Evolutionary conservation across 2,797 vertebrate species (phyloP).

Genomic region (Peromyscus attwateri): DNA sequence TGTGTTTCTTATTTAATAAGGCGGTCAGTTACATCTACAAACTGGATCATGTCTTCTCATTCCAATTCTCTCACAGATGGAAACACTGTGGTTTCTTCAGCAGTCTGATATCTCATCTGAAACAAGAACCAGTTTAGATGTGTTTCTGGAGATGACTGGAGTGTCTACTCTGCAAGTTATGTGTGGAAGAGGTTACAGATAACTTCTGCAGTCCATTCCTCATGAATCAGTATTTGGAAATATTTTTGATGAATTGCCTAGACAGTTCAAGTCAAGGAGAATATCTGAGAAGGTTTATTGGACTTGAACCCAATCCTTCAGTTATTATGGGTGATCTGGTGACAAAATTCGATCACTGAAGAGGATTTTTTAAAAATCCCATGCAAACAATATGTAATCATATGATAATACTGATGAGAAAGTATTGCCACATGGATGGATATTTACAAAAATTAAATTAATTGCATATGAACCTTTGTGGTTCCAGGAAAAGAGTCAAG

Average conservation of each 20-base stretch:
- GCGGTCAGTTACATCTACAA: too few relatives aligned
- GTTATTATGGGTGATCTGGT: background rate
- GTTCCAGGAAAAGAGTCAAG: background rate
- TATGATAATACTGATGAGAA: too few relatives aligned
- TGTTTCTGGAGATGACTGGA: background rate
- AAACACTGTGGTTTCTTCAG: background rate
- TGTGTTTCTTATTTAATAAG: too few relatives aligned
- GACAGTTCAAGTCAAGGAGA: background rate
- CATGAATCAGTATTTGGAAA: background rate
- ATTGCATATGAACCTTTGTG: too few relatives aligned
- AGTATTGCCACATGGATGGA: too few relatives aligned
- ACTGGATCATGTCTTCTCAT: too few relatives aligned
- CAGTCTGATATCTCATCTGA: background rate
- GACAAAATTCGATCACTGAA: too few relatives aligned
- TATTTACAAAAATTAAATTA: too few relatives aligned
- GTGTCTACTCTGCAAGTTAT: background rate
- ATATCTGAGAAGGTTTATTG: background rate
- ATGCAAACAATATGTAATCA: too few relatives aligned
- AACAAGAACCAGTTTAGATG: background rate
- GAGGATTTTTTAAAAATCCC: too few relatives aligned
- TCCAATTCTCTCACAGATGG: background rate
- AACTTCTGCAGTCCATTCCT: background rate
- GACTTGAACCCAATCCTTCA: accelerated
- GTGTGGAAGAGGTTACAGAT: background rate
- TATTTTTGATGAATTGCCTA: background rate